Evolutionary conservation across 2,797 vertebrate species (phyloP).

Genomic region (Halcyon smyrnensis): DNA sequence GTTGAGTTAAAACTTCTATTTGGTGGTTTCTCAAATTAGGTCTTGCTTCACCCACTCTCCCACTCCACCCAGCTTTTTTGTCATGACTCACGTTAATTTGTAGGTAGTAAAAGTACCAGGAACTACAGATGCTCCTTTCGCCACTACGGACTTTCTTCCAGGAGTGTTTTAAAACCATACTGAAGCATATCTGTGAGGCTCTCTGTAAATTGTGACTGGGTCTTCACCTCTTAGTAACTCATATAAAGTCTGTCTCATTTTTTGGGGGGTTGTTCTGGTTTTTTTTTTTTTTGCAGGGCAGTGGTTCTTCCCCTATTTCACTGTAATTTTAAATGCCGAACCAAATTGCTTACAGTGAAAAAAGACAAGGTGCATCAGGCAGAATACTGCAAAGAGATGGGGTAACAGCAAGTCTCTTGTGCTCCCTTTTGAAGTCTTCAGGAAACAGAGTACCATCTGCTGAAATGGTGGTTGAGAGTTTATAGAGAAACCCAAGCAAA

Average conservation of each 20-base stretch:
- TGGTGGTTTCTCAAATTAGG: conserved; percentile 32
- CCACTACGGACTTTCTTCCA: neutral
- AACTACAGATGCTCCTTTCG: neutral
- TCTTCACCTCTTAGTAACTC: neutral
- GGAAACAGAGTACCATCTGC: neutral
- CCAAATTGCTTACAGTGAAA: neutral
- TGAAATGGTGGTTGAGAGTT: neutral
- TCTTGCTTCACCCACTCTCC: neutral
- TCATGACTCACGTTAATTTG: neutral
- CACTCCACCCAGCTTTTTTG: conserved; percentile 5
- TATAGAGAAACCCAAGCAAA: neutral
- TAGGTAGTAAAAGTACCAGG: neutral
- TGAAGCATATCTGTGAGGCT: neutral
- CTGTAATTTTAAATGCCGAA: neutral
- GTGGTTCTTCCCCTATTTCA: neutral
- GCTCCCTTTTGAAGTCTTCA: neutral
- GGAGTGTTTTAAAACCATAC: neutral
- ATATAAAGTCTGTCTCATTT: neutral
- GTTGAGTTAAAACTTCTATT: neutral
- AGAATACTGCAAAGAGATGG: neutral
- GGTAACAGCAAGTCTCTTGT: neutral
- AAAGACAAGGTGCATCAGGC: neutral
- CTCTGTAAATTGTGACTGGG: neutral
- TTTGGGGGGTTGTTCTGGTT: neutral
- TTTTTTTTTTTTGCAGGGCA: neutral